Evolutionary conservation across 30 jellyfish, hydroid and myxozoan species (phyloP).

Genomic region (Chironex yamaguchii): DNA sequence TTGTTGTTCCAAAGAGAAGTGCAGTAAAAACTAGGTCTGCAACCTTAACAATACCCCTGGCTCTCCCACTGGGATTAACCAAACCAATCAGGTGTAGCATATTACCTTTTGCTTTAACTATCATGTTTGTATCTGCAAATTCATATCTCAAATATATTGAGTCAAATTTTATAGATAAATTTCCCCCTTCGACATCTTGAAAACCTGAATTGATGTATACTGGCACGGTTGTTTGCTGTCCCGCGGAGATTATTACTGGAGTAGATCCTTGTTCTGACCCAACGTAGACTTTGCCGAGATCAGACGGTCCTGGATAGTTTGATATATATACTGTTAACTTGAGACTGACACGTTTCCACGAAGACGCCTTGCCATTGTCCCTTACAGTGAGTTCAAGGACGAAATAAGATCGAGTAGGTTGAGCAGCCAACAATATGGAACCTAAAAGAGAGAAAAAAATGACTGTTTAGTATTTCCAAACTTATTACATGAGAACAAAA

Average conservation of each 20-base stretch:
- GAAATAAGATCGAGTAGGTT: constrained; percentile 59
- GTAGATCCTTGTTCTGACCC: constrained; percentile 67
- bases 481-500: too few species aligned
- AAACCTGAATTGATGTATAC: constrained; percentile 80
- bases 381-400: constrained; percentile 54
- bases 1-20: constrained; percentile 21
- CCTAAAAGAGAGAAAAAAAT: constrained; percentile 19
- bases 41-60: constrained; percentile 63
- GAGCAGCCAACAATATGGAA: constrained; percentile 8
- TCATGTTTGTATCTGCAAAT: constrained; percentile 22
- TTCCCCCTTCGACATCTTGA: constrained; percentile 79
- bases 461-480: background rate
- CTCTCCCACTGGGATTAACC: constrained; percentile 3
- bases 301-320: constrained; percentile 42
- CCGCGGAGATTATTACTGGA: constrained; percentile 49
- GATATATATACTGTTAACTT: constrained; percentile 41
- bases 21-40: constrained; percentile 76
- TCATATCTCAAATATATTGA: constrained; percentile 15
- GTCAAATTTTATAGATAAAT: constrained; percentile 55
- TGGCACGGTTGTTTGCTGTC: constrained; percentile 69
- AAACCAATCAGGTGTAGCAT: constrained; percentile 66
- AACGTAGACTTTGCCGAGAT: constrained; percentile 73
- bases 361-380: constrained; percentile 52
- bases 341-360: constrained; percentile 37
- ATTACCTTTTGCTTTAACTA: constrained; percentile 17